Conservation (phyloP, 2,888 invertebrate genomes). For the Mayetiola destructor region DNA sequence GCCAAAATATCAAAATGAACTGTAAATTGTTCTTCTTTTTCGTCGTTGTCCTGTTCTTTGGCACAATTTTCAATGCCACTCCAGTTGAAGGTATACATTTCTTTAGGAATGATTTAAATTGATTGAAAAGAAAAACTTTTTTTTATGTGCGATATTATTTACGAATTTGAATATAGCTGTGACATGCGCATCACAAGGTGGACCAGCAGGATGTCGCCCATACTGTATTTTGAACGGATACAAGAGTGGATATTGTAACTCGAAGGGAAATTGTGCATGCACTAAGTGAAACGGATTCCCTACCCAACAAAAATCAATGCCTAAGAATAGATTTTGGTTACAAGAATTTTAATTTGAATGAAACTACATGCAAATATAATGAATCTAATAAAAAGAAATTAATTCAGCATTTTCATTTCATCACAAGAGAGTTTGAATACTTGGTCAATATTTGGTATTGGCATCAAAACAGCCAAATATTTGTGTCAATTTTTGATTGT, state of each 20-base stretch:
- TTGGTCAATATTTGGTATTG: too few species aligned
- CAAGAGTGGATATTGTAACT: not conserved
- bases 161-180: not conserved
- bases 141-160: not conserved
- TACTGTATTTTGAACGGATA: not conserved
- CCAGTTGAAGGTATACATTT: not conserved
- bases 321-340: too few species aligned
- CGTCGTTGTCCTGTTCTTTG: not conserved
- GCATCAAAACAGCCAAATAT: too few species aligned
- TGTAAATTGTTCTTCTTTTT: not conserved
- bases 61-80: not conserved
- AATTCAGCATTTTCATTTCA: too few species aligned
- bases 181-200: not conserved
- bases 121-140: not conserved
- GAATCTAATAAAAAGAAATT: too few species aligned
- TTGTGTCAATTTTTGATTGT: too few species aligned
- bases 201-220: not conserved
- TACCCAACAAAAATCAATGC: too few species aligned
- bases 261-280: not conserved
- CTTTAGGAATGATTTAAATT: not conserved
- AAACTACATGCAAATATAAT: too few species aligned
- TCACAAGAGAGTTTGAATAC: too few species aligned
- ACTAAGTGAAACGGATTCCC: not conserved
- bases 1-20: not conserved
- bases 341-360: too few species aligned